Evolutionary conservation across 2,113 vertebrate genomes (phyloP).

Genomic region (Periophthalmodon schlosseri): DNA sequence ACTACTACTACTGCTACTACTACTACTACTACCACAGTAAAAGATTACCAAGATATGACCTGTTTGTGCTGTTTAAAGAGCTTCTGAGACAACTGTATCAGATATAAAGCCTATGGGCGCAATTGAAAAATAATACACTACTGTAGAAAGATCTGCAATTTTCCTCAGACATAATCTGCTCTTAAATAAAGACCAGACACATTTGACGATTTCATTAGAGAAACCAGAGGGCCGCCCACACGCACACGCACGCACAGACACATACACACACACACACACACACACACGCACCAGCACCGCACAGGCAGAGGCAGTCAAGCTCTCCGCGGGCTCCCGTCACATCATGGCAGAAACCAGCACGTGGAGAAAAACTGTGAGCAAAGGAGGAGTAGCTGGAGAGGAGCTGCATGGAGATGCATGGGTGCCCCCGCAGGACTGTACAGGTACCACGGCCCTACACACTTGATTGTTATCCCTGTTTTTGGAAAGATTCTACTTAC

Average conservation of each 20-base stretch:
- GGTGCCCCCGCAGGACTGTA: not conserved
- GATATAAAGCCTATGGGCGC: not conserved
- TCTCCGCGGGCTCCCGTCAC: constrained; percentile 61
- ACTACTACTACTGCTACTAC: no score
- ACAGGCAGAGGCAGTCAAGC: constrained; percentile 61
- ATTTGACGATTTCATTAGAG: constrained; percentile 64
- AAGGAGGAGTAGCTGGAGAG: constrained; percentile 14
- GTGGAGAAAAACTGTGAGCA: constrained; percentile 43
- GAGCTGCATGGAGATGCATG: not conserved
- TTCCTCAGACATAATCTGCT: not conserved
- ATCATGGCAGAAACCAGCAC: constrained; percentile 43
- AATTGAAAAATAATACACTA: not conserved
- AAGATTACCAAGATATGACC: not conserved
- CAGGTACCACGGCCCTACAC: constrained; percentile 25
- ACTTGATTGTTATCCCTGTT: constrained; percentile 52
- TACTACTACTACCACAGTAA: no score
- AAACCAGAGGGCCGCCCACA: constrained; percentile 29
- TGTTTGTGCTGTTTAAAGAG: not conserved
- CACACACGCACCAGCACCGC: constrained; percentile 6
- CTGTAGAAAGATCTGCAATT: not conserved
- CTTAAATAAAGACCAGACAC: constrained; percentile 42
- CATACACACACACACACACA: constrained; percentile 11
- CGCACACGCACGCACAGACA: constrained; percentile 10
- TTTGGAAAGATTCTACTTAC: constrained; percentile 48
- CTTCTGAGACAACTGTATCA: not conserved